phyloP scores from a whole-genome alignment of 2,113 vertebrate species.

The Bujurquina vittata region DNA sequence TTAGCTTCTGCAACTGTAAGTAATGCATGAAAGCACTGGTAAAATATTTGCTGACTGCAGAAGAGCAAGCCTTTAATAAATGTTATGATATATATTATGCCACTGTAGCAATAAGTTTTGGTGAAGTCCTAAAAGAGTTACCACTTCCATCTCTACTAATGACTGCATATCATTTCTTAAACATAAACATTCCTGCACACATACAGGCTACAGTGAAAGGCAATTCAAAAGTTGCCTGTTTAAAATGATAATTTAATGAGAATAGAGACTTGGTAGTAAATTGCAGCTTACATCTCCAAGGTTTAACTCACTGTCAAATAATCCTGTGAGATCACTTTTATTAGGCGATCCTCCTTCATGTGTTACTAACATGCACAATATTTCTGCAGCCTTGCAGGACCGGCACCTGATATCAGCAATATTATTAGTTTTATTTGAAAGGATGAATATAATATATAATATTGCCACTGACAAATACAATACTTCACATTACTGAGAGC shows the following conservation, averaged over 20 bases:
- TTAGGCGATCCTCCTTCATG: neutral
- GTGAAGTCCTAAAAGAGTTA: neutral
- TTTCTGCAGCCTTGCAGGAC: neutral
- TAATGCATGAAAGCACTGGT: neutral
- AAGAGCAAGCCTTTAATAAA: neutral
- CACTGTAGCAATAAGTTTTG: neutral
- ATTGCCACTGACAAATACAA: neutral
- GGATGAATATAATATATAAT: too few species aligned
- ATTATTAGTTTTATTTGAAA: too few species aligned
- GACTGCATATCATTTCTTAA: neutral
- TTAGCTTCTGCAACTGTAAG: neutral
- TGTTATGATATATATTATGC: neutral
- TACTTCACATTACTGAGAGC: neutral
- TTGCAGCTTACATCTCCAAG: conserved; percentile 3
- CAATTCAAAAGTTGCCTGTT: neutral
- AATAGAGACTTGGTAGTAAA: conserved; percentile 29
- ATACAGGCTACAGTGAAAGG: neutral
- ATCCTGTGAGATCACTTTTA: neutral
- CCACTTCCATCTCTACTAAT: neutral
- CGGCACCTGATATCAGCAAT: neutral
- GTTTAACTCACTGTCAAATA: conserved; percentile 5
- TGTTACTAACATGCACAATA: neutral
- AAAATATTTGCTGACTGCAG: neutral
- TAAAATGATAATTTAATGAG: conserved; percentile 28
- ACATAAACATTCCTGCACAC: neutral